Evolutionary conservation across 2,113 vertebrate species (phyloP), one percentile per base, ranked within the genome.

Genomic region (Otocyon megalotis): DNA sequence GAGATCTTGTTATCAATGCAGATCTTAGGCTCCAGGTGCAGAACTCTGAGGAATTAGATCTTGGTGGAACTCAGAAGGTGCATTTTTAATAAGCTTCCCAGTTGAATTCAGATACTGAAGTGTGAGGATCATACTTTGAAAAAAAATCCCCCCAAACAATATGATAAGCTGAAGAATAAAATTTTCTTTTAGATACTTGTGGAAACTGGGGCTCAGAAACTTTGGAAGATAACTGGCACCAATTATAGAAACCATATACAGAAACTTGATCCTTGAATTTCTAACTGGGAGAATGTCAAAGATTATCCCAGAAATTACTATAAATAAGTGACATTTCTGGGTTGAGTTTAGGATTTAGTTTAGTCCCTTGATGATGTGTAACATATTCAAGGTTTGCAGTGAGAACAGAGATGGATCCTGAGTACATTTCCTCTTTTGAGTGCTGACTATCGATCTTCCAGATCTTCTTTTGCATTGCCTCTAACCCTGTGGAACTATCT

Each of bases 241-340:
- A 71, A 5, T 88, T 58, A 56, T 1, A 22, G 43, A 84, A 94
- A 48, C 10, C 12, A 15, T 32, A 60, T 24, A 53, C 1, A n/a
- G 74, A 53, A 76, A 58, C 15, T 56, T 43, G 2, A 81, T 50
- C 10, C 60, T 35, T 50, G 10, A 88, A 65, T 86, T 93, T 26
- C 22, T 80, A 67, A 11, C 60, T 62, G 50, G 26, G 43, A n/a
- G 2, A 80, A 69, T 67, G 17, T 60, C 65, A 53, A 94, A 80
- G 20, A 77, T 63, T 56, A 54, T 62, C 48, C 20, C 93, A 79
- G 88, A 96, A 92, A 77, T 92, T 77, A 15, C n/a, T 80, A 15
- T 28, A 56, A 79, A 62, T 71, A 71, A 22, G 13, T 85, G 30
- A 58, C n/a, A 58, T 71, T 88, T 87, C 65, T 71, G 19, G 14